Evolutionary conservation across 2,797 vertebrate genomes (phyloP), one percentile per base, ranked within the genome.

Genomic region (Peromyscus aztecus): DNA sequence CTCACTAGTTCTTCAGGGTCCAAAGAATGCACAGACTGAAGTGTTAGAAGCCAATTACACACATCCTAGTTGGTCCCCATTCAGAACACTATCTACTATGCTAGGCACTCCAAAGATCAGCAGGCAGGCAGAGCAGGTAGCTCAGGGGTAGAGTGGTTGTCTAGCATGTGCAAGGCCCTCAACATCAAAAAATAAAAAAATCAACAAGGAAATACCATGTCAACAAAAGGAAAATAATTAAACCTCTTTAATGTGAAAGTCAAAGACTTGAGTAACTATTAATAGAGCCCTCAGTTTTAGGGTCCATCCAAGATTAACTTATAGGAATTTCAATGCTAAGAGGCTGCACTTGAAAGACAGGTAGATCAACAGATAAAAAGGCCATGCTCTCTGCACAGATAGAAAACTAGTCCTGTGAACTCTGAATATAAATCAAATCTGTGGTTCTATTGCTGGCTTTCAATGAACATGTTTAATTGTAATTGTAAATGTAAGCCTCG

Each of bases 211-310:
- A 63, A 61, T 76, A 37, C 34, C 27, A 1, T 89, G 2, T 40
- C 89, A 91, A 76, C 46, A 61, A 91, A 91, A 89, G 37, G 40
- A 63, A 84, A 85, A 46, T 34, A 91, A 52, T 12, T 55, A 86
- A 82, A 67, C 3, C 65, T 73, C 37, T 89, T 91, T 23, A 17
- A 0, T 49, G 78, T 93, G 49, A 82, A 93, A 91, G 46, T 49
- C 29, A 8, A 61, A 61, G 8, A 92, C 12, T 34, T 69, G 73
- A 80, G 11, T 29, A n/a, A 43, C 27, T 71, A 9, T 91, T 52
- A 57, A 14, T 11, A 5, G 52, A 67, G 31, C 82, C 37, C 69
- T 90, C 43, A 29, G 46, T 49, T 46, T 55, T 59, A 67, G n/a
- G 11, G 16, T 9, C 10, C 46, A 65, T 67, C 19, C 1, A 2